Conservation (phyloP, 53 echinoderm and acorn worm species). For the Echinometra lucunter region DNA sequence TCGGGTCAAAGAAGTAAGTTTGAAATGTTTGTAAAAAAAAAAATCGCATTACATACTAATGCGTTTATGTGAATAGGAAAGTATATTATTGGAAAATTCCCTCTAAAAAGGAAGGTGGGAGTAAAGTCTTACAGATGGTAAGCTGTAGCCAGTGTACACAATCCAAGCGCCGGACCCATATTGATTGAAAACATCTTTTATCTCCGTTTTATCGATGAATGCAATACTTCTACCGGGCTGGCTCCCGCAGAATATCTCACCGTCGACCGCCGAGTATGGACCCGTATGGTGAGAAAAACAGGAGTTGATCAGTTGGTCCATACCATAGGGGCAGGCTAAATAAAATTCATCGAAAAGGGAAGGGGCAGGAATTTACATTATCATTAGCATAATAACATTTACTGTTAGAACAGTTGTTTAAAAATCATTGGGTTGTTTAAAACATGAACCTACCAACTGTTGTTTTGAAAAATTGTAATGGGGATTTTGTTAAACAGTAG, state of each 20-base stretch:
- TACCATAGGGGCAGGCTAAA: not conserved
- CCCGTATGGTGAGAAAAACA: not conserved
- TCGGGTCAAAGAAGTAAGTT: too few relatives aligned
- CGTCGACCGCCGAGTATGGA: not conserved
- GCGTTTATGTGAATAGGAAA: too few relatives aligned
- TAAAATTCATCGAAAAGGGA: not conserved
- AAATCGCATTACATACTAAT: too few relatives aligned
- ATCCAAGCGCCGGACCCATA: not conserved
- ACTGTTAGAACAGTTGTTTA: too few relatives aligned
- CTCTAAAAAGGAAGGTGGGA: not conserved
- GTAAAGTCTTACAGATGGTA: not conserved
- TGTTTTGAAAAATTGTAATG: too few relatives aligned
- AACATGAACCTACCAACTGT: too few relatives aligned
- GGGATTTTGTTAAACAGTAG: too few relatives aligned
- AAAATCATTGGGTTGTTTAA: too few relatives aligned
- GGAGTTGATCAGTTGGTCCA: not conserved
- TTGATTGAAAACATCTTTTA: not conserved
- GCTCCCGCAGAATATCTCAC: not conserved
- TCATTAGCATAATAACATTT: not conserved
- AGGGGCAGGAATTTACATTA: not conserved
- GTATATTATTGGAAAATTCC: too few relatives aligned
- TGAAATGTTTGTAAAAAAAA: too few relatives aligned
- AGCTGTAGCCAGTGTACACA: not conserved
- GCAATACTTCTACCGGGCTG: not conserved
- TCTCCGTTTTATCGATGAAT: not conserved